phyloP scores from a whole-genome alignment of 1,140 invertebrate species.

The Aphelinus atriplicis region DNA sequence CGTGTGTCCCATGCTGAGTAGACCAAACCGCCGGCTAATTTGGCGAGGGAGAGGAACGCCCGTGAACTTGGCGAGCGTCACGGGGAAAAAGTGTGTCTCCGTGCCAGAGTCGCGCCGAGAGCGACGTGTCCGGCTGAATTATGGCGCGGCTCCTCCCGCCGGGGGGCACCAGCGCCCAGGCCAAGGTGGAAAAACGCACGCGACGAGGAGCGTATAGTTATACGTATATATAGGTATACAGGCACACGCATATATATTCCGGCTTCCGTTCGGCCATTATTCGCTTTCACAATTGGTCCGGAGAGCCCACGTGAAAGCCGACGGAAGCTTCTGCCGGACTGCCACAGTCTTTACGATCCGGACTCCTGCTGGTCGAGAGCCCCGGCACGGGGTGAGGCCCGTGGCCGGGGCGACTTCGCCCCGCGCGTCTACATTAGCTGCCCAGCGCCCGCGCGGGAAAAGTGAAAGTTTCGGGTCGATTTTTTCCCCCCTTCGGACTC shows the following conservation, averaged over 20 bases:
- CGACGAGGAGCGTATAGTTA: neutral
- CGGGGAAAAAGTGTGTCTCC: conserved; percentile 1
- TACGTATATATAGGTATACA: too few relatives aligned
- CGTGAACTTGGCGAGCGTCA: neutral
- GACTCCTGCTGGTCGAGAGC: neutral
- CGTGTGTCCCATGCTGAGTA: too few relatives aligned
- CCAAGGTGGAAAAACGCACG: neutral
- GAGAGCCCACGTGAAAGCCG: conserved; percentile 7
- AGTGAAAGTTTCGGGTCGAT: conserved; percentile 10
- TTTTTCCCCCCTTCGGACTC: neutral
- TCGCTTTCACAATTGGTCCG: conserved; percentile 13
- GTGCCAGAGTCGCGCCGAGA: neutral
- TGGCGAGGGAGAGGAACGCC: neutral
- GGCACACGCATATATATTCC: neutral
- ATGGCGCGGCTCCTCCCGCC: too few relatives aligned
- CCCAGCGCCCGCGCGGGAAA: neutral
- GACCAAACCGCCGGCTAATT: neutral
- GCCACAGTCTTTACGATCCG: conserved; percentile 8
- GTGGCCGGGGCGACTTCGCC: neutral
- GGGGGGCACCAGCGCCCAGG: too few relatives aligned
- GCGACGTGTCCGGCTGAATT: too few relatives aligned
- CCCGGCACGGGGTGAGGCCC: neutral
- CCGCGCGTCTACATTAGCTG: conserved; percentile 15
- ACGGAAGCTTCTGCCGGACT: conserved; percentile 11
- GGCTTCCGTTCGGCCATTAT: conserved; percentile 14